A percentile compares a stretch with the other conserved stretches of the same genome.
phyloP scores from a whole-genome alignment of 2,888 invertebrate genomes.

The Scelioninae gen. 2 region DNA sequence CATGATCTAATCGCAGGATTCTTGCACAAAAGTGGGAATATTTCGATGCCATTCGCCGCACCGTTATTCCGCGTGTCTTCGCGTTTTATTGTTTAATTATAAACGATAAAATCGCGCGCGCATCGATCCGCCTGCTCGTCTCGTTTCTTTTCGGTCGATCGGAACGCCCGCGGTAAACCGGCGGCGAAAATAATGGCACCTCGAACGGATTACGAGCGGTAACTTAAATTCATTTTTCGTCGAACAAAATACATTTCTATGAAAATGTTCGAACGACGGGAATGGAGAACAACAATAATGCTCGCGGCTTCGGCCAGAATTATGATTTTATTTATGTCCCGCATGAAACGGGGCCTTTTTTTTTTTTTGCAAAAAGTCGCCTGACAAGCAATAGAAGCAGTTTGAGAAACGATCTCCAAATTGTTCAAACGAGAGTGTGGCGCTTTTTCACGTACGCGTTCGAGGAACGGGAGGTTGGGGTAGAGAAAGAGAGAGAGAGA shows the following conservation, averaged over 20 bases:
- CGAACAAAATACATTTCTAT: neutral
- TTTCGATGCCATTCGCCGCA: slow-evolving; percentile 45
- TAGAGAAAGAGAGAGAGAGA: slow-evolving; percentile 57
- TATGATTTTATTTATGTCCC: slow-evolving; percentile 57
- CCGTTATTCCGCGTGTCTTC: slow-evolving; percentile 53
- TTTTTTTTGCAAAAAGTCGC: slow-evolving; percentile 52
- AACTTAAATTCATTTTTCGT: slow-evolving; percentile 4
- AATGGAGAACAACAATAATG: slow-evolving; percentile 19
- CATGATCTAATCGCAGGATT: slow-evolving; percentile 58
- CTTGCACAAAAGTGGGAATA: slow-evolving; percentile 57
- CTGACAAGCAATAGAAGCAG: slow-evolving; percentile 59
- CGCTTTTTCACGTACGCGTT: slow-evolving; percentile 62
- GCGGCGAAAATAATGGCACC: no score
- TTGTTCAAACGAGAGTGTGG: slow-evolving; percentile 56
- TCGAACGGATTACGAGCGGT: no score
- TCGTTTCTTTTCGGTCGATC: no score
- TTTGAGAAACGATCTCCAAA: slow-evolving; percentile 59
- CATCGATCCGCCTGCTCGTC: no score
- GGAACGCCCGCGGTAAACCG: no score
- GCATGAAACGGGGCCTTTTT: slow-evolving; percentile 44
- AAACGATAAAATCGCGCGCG: slow-evolving; percentile 36
- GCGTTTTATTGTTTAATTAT: slow-evolving; percentile 43
- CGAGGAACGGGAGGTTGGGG: slow-evolving; percentile 22
- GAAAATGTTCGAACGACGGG: slow-evolving; percentile 24
- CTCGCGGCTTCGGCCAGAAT: slow-evolving; percentile 21